Evolutionary conservation across 1,140 invertebrate genomes (phyloP), one percentile per base, ranked within the genome.

Genomic region (Drosophila jambulina): DNA sequence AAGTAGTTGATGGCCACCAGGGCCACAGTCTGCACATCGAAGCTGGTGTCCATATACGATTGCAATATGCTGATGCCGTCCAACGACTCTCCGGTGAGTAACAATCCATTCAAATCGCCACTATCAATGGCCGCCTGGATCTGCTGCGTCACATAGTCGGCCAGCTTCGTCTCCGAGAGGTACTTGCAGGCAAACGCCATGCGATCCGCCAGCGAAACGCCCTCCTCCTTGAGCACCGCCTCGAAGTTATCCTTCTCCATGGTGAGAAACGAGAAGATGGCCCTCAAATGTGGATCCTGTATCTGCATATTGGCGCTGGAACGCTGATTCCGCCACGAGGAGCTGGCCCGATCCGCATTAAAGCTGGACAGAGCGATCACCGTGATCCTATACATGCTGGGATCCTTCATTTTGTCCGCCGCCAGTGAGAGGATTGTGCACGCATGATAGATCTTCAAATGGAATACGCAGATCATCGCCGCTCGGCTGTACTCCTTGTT

Each of bases 131-230:
- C 94, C 59, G 95, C 94, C 49, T 94, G 94, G 12, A 95, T 95
- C 23, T 97, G 93, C 75, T 94, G 94, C 49, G 95, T 95, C 21
- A 99, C 93, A 94, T 96, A 99, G 27, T 97, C 96, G 59, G 94
- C 93, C 53, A 99, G 93, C 93, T 96, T 96, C 17, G 93, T 93
- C 93, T 99, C 98, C 9, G 96, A 95, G 32, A 99, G 94, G 94
- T 96, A 99, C 75, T 96, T 96, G 82, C 97, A 96, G 32, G 98
- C 98, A 94, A 99, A 99, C n/a, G 97, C 98, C 45, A 99, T 95
- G 82, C 97, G 94, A 93, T 99, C 98, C 79, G 96, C 95, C 7
- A 99, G 95, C 21, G 95, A 95, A 91, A 98, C 95, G n/a, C 95
- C 96, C 43, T 94, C 95, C 93, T 98, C 97, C 83, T 96, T 95